Evolutionary conservation across 2,113 vertebrate species (phyloP).

Genomic region (Chauna torquata): DNA sequence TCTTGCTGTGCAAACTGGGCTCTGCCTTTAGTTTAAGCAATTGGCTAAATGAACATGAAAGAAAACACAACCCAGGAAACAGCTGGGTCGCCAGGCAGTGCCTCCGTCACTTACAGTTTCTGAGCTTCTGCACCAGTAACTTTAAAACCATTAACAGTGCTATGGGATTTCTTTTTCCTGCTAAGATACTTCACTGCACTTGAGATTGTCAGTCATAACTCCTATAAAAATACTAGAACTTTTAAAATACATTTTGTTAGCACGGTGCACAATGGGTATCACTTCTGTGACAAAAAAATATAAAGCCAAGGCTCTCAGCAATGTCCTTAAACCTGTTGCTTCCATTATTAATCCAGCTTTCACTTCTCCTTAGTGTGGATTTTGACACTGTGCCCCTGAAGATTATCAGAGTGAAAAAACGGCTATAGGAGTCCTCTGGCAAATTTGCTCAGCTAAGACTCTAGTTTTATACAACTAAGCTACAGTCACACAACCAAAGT

Average conservation of each 20-base stretch:
- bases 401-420: neutral
- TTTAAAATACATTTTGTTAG: neutral
- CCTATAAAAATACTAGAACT: neutral
- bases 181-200: neutral
- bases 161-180: neutral
- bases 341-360: neutral
- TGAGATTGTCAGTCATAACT: neutral
- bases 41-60: neutral
- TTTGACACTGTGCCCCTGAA: neutral
- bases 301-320: neutral
- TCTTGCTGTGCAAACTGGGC: neutral
- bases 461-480: neutral
- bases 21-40: neutral
- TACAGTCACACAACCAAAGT: neutral
- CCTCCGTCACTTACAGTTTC: neutral
- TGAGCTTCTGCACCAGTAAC: neutral
- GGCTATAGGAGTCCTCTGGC: neutral
- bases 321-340: neutral
- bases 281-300: neutral
- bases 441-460: neutral
- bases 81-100: neutral
- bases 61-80: neutral
- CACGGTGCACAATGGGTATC: neutral
- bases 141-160: accelerated
- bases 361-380: neutral